Base-by-base conservation (phyloP, 2,888 invertebrate species). In the Carterocephalus palaemon region DNA sequence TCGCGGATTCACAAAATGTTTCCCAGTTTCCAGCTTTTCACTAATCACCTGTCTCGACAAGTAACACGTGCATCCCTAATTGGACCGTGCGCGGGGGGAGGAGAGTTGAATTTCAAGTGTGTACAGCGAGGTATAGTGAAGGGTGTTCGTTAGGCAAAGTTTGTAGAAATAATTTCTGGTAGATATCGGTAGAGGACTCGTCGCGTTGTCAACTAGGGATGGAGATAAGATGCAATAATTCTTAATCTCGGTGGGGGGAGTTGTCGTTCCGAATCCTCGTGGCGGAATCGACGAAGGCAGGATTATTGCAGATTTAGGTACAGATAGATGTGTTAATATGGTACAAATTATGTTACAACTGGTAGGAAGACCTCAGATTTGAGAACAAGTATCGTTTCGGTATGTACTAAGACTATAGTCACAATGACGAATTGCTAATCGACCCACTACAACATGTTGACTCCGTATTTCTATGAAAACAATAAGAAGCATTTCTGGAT, bases 1-100 rank as follows among this genome's bases (percentile, higher is more conserved):
- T 83, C 84, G 65, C 54, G 63, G 69, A 81, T 73, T 78, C 77
- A 72, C 76, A 80, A 46, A 85, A 85, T 83, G 82, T 83, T 85
- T 85, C 80, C 75, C 84, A 76, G 78, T 79, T 78, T 81, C 79
- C 78, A 74, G 78, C 74, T 78, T 77, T 78, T 71, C 80, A 71
- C 78, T 83, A 82, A 83, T 83, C 81, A 82, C 80, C 71, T 69
- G 76, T 71, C 78, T 70, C 67, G 67, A 73, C 68, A 63, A 60
- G 70, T 60, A 37, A 33, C 45, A 42, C 17, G 19, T 28, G 33
- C 12, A 53, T 47, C 17, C 36, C 23, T 32, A 64, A 67, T 64
- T 57, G 56, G 53, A 57, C 68, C 59, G 60, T 75, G 53, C 45
- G 20, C 1, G n/a, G 23, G 15, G 33, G 48, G 41, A 12, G 49